Conservation (phyloP, 2,113 vertebrate species). For the Neolamprologus brichardi region DNA sequence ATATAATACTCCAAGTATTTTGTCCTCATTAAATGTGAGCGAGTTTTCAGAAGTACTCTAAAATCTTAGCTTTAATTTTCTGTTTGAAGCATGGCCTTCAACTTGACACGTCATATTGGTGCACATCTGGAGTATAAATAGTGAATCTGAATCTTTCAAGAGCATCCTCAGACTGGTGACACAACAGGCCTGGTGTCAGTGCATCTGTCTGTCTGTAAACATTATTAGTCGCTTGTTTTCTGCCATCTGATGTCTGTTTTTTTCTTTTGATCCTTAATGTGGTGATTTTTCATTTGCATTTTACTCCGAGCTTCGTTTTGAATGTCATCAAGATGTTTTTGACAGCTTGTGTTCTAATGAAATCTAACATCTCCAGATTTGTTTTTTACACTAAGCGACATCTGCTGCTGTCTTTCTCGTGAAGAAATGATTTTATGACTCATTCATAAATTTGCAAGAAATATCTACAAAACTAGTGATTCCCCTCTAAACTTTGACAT, state of each 20-base stretch:
- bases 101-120: not conserved
- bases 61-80: not conserved
- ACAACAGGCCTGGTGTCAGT: not conserved
- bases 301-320: not conserved
- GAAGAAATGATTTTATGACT: not conserved
- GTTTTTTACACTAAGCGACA: not conserved
- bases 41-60: not conserved
- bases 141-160: not conserved
- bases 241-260: not conserved
- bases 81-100: not conserved
- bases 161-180: not conserved
- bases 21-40: not conserved
- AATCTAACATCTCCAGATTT: not conserved
- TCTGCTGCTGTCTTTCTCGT: not conserved
- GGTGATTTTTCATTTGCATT: not conserved
- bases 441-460: not conserved
- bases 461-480: not conserved
- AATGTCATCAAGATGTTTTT: not conserved
- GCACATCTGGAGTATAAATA: not conserved
- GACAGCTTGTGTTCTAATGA: not conserved
- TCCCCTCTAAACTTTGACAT: not conserved
- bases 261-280: not conserved
- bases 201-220: not conserved
- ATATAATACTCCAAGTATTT: not conserved
- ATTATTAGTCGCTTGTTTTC: not conserved